phyloP scores from a whole-genome alignment of 1,140 invertebrate species.

The Tetramorium parvispinum region DNA sequence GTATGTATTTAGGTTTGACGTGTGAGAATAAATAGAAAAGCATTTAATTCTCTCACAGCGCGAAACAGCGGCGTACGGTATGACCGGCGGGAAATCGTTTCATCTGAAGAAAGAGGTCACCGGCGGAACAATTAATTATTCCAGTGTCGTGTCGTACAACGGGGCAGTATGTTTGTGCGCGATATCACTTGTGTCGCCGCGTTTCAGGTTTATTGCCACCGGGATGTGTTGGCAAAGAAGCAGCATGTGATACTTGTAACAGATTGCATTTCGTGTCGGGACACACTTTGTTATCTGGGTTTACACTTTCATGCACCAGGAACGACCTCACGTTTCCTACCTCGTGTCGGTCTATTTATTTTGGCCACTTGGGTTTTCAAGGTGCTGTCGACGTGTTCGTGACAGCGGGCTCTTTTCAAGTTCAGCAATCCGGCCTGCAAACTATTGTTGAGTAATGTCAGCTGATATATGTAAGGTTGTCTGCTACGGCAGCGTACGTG shows the following conservation, averaged over 20 bases:
- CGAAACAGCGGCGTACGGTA: not conserved
- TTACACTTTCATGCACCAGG: constrained; percentile 76
- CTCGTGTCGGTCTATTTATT: constrained; percentile 72
- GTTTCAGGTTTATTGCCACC: constrained; percentile 72
- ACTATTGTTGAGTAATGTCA: constrained; percentile 47
- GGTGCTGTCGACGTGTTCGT: constrained; percentile 69
- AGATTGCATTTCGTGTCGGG: constrained; percentile 75
- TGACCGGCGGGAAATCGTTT: constrained; percentile 13
- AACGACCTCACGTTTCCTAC: constrained; percentile 74
- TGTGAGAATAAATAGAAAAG: constrained; percentile 1
- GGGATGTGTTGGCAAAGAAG: constrained; percentile 73
- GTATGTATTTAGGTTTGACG: not conserved
- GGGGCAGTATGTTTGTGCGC: constrained; percentile 53
- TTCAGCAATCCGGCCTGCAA: constrained; percentile 46
- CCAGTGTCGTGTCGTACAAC: constrained; percentile 51
- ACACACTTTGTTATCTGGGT: constrained; percentile 75
- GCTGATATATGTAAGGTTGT: constrained; percentile 30
- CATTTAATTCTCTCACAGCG: not conserved
- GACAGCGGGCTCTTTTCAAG: constrained; percentile 69
- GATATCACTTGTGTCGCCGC: constrained; percentile 72
- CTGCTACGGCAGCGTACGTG: not conserved
- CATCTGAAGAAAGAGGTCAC: constrained; percentile 45
- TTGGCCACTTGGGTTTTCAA: constrained; percentile 73
- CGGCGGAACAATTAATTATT: constrained; percentile 61
- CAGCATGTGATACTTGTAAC: constrained; percentile 73